Evolutionary conservation across 2,888 invertebrate species (phyloP).

Genomic region (Euproctis similis): DNA sequence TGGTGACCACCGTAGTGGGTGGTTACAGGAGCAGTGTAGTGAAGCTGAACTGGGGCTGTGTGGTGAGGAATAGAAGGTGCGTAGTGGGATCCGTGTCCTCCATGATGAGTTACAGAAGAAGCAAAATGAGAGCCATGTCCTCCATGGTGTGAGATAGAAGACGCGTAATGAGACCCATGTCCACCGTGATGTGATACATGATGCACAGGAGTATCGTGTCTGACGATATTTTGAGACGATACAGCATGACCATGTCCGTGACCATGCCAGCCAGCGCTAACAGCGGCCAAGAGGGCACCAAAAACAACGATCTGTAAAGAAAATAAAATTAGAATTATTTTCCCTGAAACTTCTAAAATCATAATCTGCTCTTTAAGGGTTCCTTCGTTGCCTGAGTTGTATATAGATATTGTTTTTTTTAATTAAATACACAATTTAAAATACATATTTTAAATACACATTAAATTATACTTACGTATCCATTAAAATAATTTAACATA

Average conservation of each 20-base stretch:
- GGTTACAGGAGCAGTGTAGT: constrained; percentile 4
- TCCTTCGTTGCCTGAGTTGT: no score
- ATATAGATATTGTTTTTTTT: no score
- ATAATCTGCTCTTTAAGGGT: no score
- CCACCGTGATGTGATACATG: constrained; percentile 7
- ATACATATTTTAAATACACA: no score
- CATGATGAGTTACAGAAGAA: constrained; percentile 24
- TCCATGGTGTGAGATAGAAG: constrained; percentile 5
- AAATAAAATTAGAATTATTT: no score
- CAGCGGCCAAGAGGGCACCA: constrained; percentile 30
- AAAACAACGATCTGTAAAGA: constrained; percentile 14
- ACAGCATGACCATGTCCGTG: constrained; percentile 39
- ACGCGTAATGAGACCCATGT: constrained; percentile 12
- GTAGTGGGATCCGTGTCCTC: constrained; percentile 30
- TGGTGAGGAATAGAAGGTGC: constrained; percentile 24
- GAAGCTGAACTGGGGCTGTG: constrained; percentile 3
- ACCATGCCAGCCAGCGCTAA: constrained; percentile 24
- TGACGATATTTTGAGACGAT: constrained; percentile 43
- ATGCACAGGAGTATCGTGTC: constrained; percentile 28
- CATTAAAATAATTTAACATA: no score
- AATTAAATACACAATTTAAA: no score
- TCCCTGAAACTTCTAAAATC: no score
- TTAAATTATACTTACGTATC: no score
- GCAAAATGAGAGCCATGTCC: constrained; percentile 12
- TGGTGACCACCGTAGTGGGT: no score